Evolutionary conservation across 2,797 vertebrate genomes (phyloP).

Genomic region (Phataginus tricuspis): DNA sequence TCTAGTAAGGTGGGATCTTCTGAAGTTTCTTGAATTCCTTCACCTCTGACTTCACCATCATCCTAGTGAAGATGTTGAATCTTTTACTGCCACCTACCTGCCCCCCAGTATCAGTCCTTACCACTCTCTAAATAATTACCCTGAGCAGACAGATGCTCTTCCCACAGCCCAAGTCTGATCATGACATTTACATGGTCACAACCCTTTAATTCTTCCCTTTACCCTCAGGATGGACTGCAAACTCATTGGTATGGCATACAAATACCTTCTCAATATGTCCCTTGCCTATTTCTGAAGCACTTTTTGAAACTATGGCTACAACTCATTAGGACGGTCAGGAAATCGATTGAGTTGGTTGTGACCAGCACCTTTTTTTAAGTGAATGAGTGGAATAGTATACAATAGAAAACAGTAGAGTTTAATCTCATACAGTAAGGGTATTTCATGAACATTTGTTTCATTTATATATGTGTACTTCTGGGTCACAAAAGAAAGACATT

Average conservation of each 20-base stretch:
- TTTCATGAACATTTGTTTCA: neutral
- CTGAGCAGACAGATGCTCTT: neutral
- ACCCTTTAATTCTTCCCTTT: neutral
- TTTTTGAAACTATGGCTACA: neutral
- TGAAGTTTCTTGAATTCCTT: neutral
- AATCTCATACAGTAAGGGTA: neutral
- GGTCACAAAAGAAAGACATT: neutral
- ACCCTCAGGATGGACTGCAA: neutral
- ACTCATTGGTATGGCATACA: conserved; percentile 4
- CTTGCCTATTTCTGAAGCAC: neutral
- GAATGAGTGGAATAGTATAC: neutral
- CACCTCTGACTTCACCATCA: neutral
- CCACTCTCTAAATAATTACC: neutral
- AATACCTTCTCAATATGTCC: neutral
- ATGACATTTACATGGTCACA: neutral
- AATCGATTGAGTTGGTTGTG: conserved; percentile 21
- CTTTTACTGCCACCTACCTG: neutral
- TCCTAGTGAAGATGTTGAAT: neutral
- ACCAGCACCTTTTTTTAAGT: neutral
- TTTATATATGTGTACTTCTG: neutral
- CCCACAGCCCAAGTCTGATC: neutral
- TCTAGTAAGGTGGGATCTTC: neutral
- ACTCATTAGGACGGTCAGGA: conserved; percentile 24
- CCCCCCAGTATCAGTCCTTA: neutral
- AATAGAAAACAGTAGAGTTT: neutral